These are phyloP conservation scores for Plecotus auritus DNA, from an alignment of 2,113 vertebrate species.

Conservation along the genomic window DNA sequence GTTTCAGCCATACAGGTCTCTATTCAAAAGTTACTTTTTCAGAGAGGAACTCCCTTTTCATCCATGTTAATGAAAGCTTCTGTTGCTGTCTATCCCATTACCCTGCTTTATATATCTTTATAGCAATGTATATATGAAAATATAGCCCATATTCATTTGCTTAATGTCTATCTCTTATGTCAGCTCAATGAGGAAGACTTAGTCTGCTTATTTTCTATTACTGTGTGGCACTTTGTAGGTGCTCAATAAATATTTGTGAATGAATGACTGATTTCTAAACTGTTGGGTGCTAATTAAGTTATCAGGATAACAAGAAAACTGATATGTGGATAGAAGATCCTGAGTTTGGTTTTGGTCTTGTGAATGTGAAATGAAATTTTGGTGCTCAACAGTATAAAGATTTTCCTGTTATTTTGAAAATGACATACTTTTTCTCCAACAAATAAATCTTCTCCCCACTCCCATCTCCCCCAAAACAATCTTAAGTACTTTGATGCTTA, in stretches of 20 bases:
- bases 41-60: neutral
- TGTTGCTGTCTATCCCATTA: neutral
- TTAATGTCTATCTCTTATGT: neutral
- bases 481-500: neutral
- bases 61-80: neutral
- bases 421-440: neutral
- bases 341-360: neutral
- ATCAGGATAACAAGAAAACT: neutral
- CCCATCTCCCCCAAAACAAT: neutral
- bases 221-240: neutral
- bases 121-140: neutral
- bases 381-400: neutral
- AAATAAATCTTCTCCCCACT: neutral
- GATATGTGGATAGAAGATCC: neutral
- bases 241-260: conserved; percentile 5
- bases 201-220: neutral
- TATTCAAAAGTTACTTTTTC: neutral
- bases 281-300: neutral
- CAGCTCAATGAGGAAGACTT: neutral
- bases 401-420: neutral
- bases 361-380: conserved; percentile 13
- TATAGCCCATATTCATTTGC: neutral
- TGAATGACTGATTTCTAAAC: conserved; percentile 8
- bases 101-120: neutral
- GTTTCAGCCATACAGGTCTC: neutral